These are phyloP conservation scores for Lasioglossum figueresi DNA, from an alignment of 2,888 invertebrate genomes.

Conservation along the genomic window DNA sequence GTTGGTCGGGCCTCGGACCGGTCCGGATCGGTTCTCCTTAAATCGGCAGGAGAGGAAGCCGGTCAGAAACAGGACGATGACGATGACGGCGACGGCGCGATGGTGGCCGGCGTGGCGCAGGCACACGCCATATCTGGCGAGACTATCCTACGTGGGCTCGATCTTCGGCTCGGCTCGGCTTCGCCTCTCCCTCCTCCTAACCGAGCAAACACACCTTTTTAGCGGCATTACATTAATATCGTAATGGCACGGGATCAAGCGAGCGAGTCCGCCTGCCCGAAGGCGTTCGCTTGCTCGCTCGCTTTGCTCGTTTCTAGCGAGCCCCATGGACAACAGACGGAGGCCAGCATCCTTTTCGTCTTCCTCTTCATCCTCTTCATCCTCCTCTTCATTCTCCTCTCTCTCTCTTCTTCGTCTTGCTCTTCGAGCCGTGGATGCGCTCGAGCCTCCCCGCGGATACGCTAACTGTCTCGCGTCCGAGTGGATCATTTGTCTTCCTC, in stretches of 20 bases:
- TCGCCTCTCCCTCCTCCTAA: slow-evolving; percentile 63
- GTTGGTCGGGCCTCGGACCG: not conserved
- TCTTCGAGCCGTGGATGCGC: slow-evolving; percentile 46
- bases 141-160: slow-evolving; percentile 82
- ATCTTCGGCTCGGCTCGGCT: slow-evolving; percentile 76
- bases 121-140: slow-evolving; percentile 83
- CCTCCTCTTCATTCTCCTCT: slow-evolving; percentile 36
- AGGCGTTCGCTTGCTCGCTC: slow-evolving; percentile 38
- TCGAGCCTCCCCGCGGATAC: slow-evolving; percentile 69
- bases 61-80: slow-evolving; percentile 59
- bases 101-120: slow-evolving; percentile 68
- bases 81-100: slow-evolving; percentile 48
- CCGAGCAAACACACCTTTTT: slow-evolving; percentile 83
- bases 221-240: slow-evolving; percentile 83
- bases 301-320: slow-evolving; percentile 20
- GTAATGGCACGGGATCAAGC: slow-evolving; percentile 77
- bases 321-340: slow-evolving; percentile 15
- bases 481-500: slow-evolving; percentile 75
- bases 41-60: slow-evolving; percentile 28
- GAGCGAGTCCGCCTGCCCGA: slow-evolving; percentile 60
- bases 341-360: slow-evolving; percentile 3
- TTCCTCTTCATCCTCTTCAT: slow-evolving; percentile 21
- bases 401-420: slow-evolving; percentile 42
- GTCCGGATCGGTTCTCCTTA: slow-evolving; percentile 41
- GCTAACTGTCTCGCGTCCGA: slow-evolving; percentile 73